phyloP scores from a whole-genome alignment of 2,113 vertebrate species.

The Macroglossus sobrinus region DNA sequence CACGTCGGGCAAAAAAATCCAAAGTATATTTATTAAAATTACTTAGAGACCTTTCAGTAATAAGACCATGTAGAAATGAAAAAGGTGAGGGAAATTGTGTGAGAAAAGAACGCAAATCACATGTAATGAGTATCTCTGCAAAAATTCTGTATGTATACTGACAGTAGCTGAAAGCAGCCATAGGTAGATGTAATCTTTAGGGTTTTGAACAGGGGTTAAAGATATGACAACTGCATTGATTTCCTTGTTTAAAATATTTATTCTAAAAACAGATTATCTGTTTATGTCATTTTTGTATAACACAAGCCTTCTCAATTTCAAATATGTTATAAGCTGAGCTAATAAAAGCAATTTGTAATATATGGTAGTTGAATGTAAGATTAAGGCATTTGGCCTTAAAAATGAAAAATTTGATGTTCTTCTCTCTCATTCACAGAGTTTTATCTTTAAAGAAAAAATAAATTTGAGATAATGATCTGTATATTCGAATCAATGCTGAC shows the following conservation, averaged over 20 bases:
- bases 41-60: constrained; percentile 29
- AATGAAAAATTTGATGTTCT: constrained; percentile 13
- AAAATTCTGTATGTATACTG: constrained; percentile 7
- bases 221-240: not conserved
- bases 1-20: constrained; percentile 18
- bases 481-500: constrained; percentile 78
- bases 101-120: constrained; percentile 9
- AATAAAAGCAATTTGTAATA: constrained; percentile 20
- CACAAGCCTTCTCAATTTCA: not conserved
- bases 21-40: constrained; percentile 30
- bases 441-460: constrained; percentile 33
- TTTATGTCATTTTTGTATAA: constrained; percentile 8
- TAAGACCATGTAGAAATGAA: not conserved
- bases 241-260: constrained; percentile 21
- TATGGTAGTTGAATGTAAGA: not conserved
- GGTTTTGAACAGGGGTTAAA: constrained; percentile 16
- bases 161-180: constrained; percentile 42
- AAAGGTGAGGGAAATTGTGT: not conserved
- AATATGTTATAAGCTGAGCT: not conserved
- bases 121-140: not conserved
- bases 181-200: not conserved
- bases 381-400: constrained; percentile 26
- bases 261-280: not conserved
- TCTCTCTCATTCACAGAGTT: not conserved
- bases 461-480: constrained; percentile 33